Base-by-base conservation (phyloP, 2,113 vertebrate species). In the Aepyceros melampus region DNA sequence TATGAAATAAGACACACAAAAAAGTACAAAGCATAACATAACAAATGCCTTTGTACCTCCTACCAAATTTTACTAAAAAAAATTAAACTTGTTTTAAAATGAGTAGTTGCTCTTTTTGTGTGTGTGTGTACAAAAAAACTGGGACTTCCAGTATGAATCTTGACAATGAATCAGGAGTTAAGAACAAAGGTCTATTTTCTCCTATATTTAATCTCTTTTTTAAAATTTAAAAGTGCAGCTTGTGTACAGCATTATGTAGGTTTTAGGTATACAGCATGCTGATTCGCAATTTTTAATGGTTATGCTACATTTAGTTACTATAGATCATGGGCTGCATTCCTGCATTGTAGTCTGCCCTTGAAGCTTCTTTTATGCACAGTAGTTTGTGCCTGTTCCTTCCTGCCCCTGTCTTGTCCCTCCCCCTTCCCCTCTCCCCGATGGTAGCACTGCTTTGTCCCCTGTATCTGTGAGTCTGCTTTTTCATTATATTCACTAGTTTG, bases 1-100 rank as follows among this genome's bases (percentile, higher is more conserved):
- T 89, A 60, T 90, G 86, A 86, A 74, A 67, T 76, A 76, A 89
- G 56, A 51, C 17, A 36, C 12, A 82, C 64, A 62, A 60, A 85
- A 78, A 82, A 25, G 15, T 36, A 43, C 40, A 55, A 82, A 82
- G 2, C 9, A 56, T 90, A 93, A 19, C 14, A 55, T 55, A 83
- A 71, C 10, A 78, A 53, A 74, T 33, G 62, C 11, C 3, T 86
- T 58, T 67, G 47, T 83, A 36, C 29, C 78, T 94, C 56, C 11
- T 2, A 74, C 62, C 36, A 13, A 82, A 79, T 36, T 83, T 76
- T 85, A 87, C 36, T 83, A 40, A 43, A 87, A 87, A 87, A 76
- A 53, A 21, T 71, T 7, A 71, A 89, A 79, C 43, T 67, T 89
- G 27, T 47, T 82, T 89, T 82, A 17, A 87, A 92, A 56, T 81